phyloP scores from a whole-genome alignment of 2,888 invertebrate genomes.

The Acrocyrtus sp. region DNA sequence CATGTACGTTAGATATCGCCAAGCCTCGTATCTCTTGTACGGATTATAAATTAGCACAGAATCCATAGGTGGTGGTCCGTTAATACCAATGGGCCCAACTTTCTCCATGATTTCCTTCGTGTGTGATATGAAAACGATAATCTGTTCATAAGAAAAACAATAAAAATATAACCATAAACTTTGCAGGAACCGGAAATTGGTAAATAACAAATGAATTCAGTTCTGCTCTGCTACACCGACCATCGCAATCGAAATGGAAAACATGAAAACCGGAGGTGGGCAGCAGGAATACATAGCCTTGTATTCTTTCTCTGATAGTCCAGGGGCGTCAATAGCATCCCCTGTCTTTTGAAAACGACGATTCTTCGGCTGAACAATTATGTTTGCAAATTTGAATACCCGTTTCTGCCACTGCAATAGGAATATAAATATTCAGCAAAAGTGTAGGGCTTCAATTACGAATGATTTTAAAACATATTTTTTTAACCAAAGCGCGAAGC shows the following conservation, averaged over 20 bases:
- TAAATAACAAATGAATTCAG: not conserved
- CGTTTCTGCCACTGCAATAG: constrained; percentile 29
- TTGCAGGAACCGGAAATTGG: not conserved
- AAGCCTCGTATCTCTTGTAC: constrained; percentile 82
- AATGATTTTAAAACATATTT: no score
- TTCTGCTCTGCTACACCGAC: constrained; percentile 69
- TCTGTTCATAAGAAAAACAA: constrained; percentile 64
- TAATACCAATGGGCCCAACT: constrained; percentile 66
- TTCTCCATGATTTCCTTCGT: constrained; percentile 67
- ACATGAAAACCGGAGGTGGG: constrained; percentile 89
- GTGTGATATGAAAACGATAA: constrained; percentile 70
- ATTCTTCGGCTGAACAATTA: constrained; percentile 56
- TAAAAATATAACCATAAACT: not conserved
- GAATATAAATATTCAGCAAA: no score
- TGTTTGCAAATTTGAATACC: constrained; percentile 47
- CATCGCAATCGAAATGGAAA: constrained; percentile 87
- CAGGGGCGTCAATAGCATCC: no score
- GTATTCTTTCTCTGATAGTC: no score
- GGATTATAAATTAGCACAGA: constrained; percentile 90
- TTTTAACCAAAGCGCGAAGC: constrained; percentile 73
- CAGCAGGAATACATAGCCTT: constrained; percentile 92
- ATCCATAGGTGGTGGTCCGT: constrained; percentile 80
- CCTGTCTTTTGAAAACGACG: constrained; percentile 64
- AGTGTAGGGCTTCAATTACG: no score
- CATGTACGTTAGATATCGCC: constrained; percentile 96